Evolutionary conservation across 2,797 vertebrate species (phyloP), one percentile per base, ranked within the genome.

Genomic region (Macropodus opercularis): DNA sequence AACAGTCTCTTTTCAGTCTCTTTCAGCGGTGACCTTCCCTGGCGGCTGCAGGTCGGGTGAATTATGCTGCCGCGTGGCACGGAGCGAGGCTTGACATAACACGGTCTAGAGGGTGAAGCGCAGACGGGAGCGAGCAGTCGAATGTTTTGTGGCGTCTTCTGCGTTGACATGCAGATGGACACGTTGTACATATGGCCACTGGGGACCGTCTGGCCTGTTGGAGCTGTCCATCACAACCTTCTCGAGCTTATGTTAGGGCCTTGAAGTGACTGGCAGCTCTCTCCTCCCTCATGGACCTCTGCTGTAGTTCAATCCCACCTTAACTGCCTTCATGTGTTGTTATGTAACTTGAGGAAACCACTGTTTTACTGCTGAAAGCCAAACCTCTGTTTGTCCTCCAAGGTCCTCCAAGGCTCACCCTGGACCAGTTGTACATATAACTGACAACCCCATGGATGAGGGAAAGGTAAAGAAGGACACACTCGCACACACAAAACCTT

Each of bases 391-490:
- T 39, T 72, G 35, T 46, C 13, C 60, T n/a, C 2, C 40, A 76
- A 99, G 98, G 83, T 99, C 98, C 24, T 96, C 98, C 80, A 99
- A 99, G 91, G 92, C 95, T 83, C 98, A 99, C 67, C 97, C 97
- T 66, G 97, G 97, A 85, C 96, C 96, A 70, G 92, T 99, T 69
- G 97, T 98, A 51, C 97, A 99, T 88, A 98, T 99, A 87, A 99
- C 96, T 88, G 97, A 99, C 91, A 98, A 98, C 91, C 97, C 97
- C 67, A 98, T 98, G 95, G 97, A 99, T 80, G 97, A 99, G 84
- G 96, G 96, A 75, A 99, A 98, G 95, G 97, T 99, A 94, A 75
- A 52, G n/a, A 9, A 48, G 14, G 15, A 8, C 3, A 8, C 8
- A 35, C 6, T 36, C 9, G 46, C 26, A 35, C 26, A 8, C 14